Evolutionary conservation across 2,113 vertebrate species (phyloP).

Genomic region (Lepisosteus oculatus): DNA sequence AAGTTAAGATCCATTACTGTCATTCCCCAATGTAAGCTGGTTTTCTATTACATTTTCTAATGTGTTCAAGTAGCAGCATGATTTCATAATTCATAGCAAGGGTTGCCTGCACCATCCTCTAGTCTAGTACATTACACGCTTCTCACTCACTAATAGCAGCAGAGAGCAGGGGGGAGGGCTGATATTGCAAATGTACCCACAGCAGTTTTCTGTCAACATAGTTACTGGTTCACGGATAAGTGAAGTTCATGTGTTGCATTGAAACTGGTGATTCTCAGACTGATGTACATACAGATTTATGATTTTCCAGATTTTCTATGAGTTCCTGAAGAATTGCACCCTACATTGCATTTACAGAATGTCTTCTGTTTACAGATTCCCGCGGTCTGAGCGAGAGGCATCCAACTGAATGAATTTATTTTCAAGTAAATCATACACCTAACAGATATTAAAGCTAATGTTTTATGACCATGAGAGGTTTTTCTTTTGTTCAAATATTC

Average conservation of each 20-base stretch:
- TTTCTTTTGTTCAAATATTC: no score
- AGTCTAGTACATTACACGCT: neutral
- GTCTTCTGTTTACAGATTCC: no score
- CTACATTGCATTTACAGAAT: no score
- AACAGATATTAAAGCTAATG: no score
- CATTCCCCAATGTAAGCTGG: slow-evolving; percentile 10
- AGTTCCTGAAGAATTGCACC: no score
- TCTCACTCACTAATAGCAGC: neutral
- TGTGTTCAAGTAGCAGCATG: slow-evolving; percentile 20
- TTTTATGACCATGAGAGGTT: no score
- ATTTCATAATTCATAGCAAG: slow-evolving; percentile 20
- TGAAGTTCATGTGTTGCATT: neutral
- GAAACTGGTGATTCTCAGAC: neutral
- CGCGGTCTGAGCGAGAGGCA: no score
- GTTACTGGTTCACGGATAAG: neutral
- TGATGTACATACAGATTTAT: no score
- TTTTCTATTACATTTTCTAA: slow-evolving; percentile 21
- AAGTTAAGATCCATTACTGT: slow-evolving; percentile 15
- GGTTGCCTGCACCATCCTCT: neutral
- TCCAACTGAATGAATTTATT: no score
- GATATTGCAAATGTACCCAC: neutral
- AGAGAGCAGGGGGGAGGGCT: neutral
- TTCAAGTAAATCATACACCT: no score
- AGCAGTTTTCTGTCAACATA: neutral
- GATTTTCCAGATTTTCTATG: no score